These are phyloP conservation scores for Ochotona curzoniae DNA, from an alignment of 2,113 vertebrate species.

Conservation along the genomic window DNA sequence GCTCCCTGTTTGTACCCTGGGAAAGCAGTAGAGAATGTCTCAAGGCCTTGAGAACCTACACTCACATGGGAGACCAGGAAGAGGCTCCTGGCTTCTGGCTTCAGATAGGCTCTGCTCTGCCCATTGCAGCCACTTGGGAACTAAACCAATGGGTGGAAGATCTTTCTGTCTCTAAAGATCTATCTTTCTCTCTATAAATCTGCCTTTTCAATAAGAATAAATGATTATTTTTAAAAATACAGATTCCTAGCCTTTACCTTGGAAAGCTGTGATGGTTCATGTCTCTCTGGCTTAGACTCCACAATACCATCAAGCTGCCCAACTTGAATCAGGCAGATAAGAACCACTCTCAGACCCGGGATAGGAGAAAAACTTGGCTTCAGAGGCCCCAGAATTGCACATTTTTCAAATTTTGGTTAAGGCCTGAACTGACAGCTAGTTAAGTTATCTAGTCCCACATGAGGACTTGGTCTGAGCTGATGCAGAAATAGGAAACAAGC, in stretches of 20 bases:
- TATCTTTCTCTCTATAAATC: no score
- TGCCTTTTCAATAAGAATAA: no score
- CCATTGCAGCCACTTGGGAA: no score
- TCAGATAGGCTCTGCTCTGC: no score
- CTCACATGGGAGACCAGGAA: no score
- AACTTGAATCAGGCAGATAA: background rate
- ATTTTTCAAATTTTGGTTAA: background rate
- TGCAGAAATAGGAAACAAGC: slow-evolving; percentile 5
- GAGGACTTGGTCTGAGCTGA: slow-evolving; percentile 3
- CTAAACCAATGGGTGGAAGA: no score
- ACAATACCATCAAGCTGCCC: background rate
- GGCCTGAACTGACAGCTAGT: background rate
- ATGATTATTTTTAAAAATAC: background rate
- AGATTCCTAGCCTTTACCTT: background rate
- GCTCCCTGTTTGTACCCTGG: no score
- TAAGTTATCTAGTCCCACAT: background rate
- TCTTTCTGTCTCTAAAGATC: no score
- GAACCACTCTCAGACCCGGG: background rate
- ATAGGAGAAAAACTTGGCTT: background rate
- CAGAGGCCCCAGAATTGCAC: background rate
- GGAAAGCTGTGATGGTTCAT: background rate
- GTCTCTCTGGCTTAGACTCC: background rate
- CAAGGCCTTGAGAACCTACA: no score
- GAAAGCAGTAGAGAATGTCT: no score
- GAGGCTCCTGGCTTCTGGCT: no score